Evolutionary conservation across 2,888 invertebrate genomes (phyloP).

Genomic region (Creontiades dilutus): DNA sequence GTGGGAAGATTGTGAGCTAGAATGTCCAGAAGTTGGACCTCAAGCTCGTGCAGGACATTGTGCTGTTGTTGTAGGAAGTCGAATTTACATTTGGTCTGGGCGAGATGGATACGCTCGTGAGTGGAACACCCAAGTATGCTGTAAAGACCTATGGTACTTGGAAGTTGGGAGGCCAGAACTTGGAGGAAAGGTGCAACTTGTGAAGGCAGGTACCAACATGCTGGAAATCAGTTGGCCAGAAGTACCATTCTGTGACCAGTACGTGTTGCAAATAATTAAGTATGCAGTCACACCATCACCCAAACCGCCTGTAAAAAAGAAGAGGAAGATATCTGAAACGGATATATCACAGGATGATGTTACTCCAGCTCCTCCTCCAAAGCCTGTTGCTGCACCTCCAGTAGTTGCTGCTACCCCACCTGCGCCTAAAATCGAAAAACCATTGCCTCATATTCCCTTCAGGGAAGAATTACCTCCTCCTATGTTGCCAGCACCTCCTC

Average conservation of each 20-base stretch:
- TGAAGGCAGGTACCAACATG: constrained; percentile 94
- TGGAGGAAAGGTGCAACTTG: constrained; percentile 93
- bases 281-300: constrained; percentile 78
- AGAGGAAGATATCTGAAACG: constrained; percentile 38
- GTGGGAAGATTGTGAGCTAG: constrained; percentile 94
- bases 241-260: constrained; percentile 92
- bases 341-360: constrained; percentile 11
- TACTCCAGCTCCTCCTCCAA: not conserved
- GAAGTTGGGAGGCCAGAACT: constrained; percentile 95
- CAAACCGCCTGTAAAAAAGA: constrained; percentile 46
- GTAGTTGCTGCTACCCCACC: not conserved
- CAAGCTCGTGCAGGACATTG: constrained; percentile 98
- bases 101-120: constrained; percentile 98
- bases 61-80: constrained; percentile 96
- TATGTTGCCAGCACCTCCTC: constrained; percentile 21
- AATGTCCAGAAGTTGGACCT: constrained; percentile 85
- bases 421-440: not conserved
- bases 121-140: constrained; percentile 98
- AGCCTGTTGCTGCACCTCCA: constrained; percentile 7
- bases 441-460: not conserved
- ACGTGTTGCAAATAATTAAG: constrained; percentile 89
- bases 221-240: constrained; percentile 96
- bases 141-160: constrained; percentile 95
- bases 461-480: constrained; percentile 13
- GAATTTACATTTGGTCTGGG: constrained; percentile 98